Percentiles rank a stretch among this genome's conserved stretches.
Evolutionary conservation across 2,113 vertebrate genomes (phyloP).

Genomic region (Murina feae): DNA sequence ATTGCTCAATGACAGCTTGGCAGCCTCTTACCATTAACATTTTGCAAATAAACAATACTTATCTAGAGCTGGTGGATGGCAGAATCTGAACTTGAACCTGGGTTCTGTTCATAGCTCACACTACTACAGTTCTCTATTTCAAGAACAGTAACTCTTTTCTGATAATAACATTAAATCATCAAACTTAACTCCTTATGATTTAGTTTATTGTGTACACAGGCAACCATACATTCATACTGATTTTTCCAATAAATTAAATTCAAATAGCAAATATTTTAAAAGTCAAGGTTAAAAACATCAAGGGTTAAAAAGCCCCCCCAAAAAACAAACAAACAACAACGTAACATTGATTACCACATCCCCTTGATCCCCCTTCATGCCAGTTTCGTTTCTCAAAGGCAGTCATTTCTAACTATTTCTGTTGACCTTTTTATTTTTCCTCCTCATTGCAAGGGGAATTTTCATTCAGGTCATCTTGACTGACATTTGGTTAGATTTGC

Average conservation of each 20-base stretch:
- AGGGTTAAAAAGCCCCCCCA: neutral
- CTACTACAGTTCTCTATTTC: neutral
- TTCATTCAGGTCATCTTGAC: neutral
- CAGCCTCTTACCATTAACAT: neutral
- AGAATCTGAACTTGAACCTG: neutral
- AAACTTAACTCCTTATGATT: neutral
- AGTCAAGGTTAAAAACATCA: neutral
- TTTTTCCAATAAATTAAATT: neutral
- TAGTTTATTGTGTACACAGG: neutral
- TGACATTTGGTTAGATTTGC: neutral
- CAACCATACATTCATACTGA: neutral
- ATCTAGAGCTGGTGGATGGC: neutral
- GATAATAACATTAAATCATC: neutral
- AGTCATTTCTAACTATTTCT: neutral
- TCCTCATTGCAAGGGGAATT: neutral
- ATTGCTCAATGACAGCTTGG: neutral
- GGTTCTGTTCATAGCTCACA: neutral
- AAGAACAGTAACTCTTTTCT: neutral
- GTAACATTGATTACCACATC: neutral
- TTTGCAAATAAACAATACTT: neutral
- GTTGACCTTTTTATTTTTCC: neutral
- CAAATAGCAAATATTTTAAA: neutral
- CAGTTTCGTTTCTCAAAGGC: neutral
- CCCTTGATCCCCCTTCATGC: accelerated
- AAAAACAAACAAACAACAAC: too few relatives aligned